Evolutionary conservation across 2,888 invertebrate species (phyloP).

Genomic region (Lasioglossum vierecki): DNA sequence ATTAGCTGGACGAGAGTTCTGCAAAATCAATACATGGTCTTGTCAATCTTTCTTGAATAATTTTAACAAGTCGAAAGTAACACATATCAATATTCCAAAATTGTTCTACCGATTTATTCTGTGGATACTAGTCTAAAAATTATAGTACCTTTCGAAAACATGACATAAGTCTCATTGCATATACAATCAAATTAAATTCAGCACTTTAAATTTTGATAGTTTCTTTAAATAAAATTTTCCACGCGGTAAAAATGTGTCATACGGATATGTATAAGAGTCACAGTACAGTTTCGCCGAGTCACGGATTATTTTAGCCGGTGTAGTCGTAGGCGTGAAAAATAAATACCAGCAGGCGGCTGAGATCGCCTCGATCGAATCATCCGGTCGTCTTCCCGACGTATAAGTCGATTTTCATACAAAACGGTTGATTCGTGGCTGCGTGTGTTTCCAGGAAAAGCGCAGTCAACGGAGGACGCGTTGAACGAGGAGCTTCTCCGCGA

Average conservation of each 20-base stretch:
- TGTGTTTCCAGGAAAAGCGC: slow-evolving; percentile 78
- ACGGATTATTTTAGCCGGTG: neutral
- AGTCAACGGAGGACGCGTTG: slow-evolving; percentile 81
- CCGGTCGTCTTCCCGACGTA: neutral
- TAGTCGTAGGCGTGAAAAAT: neutral
- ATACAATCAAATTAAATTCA: no score
- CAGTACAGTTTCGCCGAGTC: neutral
- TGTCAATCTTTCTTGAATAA: no score
- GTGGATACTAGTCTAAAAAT: neutral
- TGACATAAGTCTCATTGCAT: no score
- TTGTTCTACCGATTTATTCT: neutral
- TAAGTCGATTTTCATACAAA: neutral
- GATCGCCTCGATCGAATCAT: neutral
- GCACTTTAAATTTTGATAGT: neutral
- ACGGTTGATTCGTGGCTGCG: neutral
- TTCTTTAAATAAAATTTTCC: neutral
- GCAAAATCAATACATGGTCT: neutral
- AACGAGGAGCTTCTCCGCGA: slow-evolving; percentile 85
- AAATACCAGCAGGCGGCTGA: neutral
- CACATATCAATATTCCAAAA: neutral
- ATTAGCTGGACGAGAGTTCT: neutral
- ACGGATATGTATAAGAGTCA: neutral
- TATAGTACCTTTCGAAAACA: neutral
- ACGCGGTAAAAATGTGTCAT: neutral
- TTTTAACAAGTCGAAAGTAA: no score